phyloP scores from a whole-genome alignment of 2,888 invertebrate species.

The Diplazon laetatorius region DNA sequence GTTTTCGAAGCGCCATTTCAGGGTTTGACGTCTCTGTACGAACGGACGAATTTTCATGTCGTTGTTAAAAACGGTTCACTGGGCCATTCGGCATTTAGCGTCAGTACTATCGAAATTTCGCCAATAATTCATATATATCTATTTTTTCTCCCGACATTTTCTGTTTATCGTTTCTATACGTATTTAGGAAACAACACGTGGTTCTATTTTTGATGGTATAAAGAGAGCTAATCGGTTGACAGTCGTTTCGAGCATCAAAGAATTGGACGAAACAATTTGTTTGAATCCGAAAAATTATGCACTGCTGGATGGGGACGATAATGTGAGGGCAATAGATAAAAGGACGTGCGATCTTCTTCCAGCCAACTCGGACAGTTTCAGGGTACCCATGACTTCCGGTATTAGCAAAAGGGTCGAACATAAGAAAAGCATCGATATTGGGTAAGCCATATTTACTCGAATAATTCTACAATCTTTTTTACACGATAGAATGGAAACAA shows the following conservation, averaged over 20 bases:
- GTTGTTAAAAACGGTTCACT: constrained; percentile 2
- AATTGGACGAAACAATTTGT: not conserved
- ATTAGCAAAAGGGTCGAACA: constrained; percentile 36
- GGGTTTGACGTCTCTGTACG: not conserved
- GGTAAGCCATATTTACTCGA: constrained; percentile 21
- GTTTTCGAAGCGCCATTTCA: constrained; percentile 1
- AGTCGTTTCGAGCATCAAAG: not conserved
- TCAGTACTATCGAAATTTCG: not conserved
- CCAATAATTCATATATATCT: too few species aligned
- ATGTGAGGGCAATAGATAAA: not conserved
- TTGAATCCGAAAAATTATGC: not conserved
- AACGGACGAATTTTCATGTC: not conserved
- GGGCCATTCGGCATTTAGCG: not conserved
- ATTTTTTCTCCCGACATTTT: not conserved
- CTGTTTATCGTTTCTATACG: not conserved
- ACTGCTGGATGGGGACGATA: not conserved
- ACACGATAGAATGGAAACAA: too few species aligned
- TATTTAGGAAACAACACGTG: not conserved
- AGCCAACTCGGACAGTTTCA: not conserved
- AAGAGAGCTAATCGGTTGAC: not conserved
- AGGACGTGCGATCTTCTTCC: not conserved
- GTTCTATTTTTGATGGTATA: not conserved
- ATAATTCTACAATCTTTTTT: too few species aligned
- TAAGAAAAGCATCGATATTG: constrained; percentile 44
- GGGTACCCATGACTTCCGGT: constrained; percentile 22